These are phyloP conservation scores for Heliconius nattereri DNA, from an alignment of 1,140 invertebrate species.

Conservation along the genomic window DNA sequence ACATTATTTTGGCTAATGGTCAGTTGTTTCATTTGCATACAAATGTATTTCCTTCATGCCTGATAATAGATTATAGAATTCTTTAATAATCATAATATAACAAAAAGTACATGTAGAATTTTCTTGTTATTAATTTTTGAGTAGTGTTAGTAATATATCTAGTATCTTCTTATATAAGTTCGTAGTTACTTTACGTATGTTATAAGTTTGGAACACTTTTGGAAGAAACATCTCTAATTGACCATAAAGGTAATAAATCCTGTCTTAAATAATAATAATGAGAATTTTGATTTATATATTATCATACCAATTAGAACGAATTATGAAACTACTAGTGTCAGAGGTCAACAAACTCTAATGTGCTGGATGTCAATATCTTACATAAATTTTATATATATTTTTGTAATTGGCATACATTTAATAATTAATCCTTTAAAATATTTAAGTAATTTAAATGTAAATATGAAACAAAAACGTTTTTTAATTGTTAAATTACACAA, in stretches of 20 bases:
- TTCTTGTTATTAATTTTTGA: constrained; percentile 32
- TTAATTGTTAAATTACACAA: not conserved
- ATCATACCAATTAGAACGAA: not conserved
- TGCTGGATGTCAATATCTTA: not conserved
- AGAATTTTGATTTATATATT: not conserved
- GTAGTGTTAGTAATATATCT: constrained; percentile 31
- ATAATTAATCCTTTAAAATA: not conserved
- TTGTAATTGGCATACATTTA: not conserved
- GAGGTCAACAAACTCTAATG: constrained; percentile 17
- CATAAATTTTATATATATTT: not conserved
- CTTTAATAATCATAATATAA: constrained; percentile 32
- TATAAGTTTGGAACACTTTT: constrained; percentile 15
- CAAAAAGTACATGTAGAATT: constrained; percentile 41
- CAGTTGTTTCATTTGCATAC: constrained; percentile 73
- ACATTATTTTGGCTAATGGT: constrained; percentile 69
- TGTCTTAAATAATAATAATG: not conserved
- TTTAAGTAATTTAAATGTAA: not conserved
- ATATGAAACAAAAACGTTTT: not conserved
- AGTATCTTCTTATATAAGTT: constrained; percentile 36
- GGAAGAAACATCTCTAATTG: constrained; percentile 17
- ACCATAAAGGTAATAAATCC: constrained; percentile 9
- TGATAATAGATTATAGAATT: constrained; percentile 43
- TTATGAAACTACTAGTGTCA: constrained; percentile 9
- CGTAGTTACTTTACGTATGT: constrained; percentile 26
- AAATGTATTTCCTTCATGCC: constrained; percentile 62